Percentiles rank a stretch among this genome's conserved stretches.
These are phyloP conservation scores for Theristicus caerulescens DNA, from an alignment of 2,113 vertebrate species.

Conservation along the genomic window DNA sequence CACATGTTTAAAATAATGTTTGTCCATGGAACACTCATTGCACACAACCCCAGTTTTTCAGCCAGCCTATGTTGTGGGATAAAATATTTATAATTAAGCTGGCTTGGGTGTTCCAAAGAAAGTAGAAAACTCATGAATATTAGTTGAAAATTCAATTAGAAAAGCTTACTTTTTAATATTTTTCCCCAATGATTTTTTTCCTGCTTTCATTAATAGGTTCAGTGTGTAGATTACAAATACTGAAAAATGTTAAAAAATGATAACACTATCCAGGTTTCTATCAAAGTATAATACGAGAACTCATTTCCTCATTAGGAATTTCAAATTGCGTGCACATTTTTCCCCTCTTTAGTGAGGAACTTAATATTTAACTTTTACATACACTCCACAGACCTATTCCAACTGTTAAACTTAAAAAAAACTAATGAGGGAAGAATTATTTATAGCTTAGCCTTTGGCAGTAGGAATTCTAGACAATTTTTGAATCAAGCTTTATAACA, in stretches of 20 bases:
- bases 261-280: not conserved
- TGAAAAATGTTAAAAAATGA: not conserved
- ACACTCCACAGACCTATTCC: conserved; percentile 42
- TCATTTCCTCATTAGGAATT: conserved; percentile 18
- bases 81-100: not conserved
- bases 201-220: not conserved
- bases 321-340: not conserved
- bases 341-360: conserved; percentile 24
- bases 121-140: not conserved
- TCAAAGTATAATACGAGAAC: not conserved
- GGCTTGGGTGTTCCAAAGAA: not conserved
- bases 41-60: not conserved
- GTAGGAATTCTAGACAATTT: conserved; percentile 65
- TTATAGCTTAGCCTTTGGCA: conserved; percentile 72
- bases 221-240: not conserved
- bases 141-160: not conserved
- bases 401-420: conserved; percentile 55
- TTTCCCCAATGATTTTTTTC: not conserved
- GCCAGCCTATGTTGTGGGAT: not conserved
- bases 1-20: not conserved
- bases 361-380: conserved; percentile 48
- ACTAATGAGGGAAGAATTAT: conserved; percentile 69
- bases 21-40: not conserved
- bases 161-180: not conserved
- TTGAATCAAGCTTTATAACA: conserved; percentile 51